Percentiles rank a stretch among this genome's conserved stretches.
These are phyloP conservation scores for Stenodera caucasica DNA, from an alignment of 2,888 invertebrate species.

Conservation along the genomic window DNA sequence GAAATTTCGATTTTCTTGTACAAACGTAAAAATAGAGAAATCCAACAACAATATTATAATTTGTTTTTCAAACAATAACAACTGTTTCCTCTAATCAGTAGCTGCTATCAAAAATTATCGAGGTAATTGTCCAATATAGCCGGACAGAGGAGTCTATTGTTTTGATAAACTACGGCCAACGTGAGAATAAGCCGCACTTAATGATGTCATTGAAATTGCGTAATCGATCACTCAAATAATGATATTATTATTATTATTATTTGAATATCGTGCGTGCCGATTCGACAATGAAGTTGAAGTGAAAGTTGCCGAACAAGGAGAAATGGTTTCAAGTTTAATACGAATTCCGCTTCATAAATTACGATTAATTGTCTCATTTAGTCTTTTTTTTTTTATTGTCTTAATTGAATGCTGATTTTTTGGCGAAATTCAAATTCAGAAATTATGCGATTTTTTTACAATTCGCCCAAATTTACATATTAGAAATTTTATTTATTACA, in stretches of 20 bases:
- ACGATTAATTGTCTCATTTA: too few species aligned
- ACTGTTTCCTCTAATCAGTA: background rate
- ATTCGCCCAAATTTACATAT: background rate
- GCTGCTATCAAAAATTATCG: background rate
- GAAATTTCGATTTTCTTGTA: too few species aligned
- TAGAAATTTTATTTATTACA: background rate
- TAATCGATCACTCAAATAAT: too few species aligned
- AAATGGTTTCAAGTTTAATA: too few species aligned
- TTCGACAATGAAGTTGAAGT: too few species aligned
- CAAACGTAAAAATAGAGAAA: too few species aligned
- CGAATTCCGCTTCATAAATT: too few species aligned
- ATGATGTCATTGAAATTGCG: conserved; percentile 17
- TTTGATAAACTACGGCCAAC: conserved; percentile 16
- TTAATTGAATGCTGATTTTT: background rate
- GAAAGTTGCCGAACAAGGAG: too few species aligned
- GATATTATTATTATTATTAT: too few species aligned
- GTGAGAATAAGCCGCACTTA: conserved; percentile 19
- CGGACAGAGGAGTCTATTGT: conserved; percentile 14
- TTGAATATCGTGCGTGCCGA: too few species aligned
- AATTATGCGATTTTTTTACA: background rate
- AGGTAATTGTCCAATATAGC: background rate
- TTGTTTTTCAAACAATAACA: background rate
- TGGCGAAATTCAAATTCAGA: background rate
- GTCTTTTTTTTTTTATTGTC: too few species aligned
- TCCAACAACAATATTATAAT: too few species aligned